These are phyloP conservation scores for Montipora foliosa DNA, from an alignment of 64 coral and sea anemone species.

Conservation along the genomic window DNA sequence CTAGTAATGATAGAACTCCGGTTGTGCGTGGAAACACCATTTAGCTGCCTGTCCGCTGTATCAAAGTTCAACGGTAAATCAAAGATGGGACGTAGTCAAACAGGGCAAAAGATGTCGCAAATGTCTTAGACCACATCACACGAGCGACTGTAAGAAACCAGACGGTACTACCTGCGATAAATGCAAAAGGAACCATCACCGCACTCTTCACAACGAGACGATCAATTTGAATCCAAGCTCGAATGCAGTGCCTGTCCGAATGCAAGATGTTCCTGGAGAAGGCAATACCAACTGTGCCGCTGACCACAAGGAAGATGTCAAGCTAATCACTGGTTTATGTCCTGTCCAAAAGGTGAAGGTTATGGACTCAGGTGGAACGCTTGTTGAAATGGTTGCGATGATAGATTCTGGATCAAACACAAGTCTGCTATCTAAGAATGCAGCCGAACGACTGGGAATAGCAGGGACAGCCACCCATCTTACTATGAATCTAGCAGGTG, in stretches of 20 bases:
- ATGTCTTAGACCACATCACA: slow-evolving; percentile 57
- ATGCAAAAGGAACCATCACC: neutral
- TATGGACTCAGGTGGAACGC: slow-evolving; percentile 14
- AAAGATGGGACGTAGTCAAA: neutral
- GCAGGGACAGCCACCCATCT: slow-evolving; percentile 34
- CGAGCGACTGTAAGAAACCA: neutral
- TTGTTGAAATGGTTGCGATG: slow-evolving; percentile 52
- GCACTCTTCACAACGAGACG: slow-evolving; percentile 46
- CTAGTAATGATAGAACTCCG: too few relatives aligned
- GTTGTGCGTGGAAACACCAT: too few relatives aligned
- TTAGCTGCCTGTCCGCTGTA: too few relatives aligned
- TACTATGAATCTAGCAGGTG: slow-evolving; percentile 67
- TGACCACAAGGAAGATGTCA: too few relatives aligned
- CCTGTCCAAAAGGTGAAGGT: slow-evolving; percentile 49
- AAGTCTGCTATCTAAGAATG: slow-evolving; percentile 62
- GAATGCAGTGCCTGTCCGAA: too few relatives aligned
- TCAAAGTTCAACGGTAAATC: too few relatives aligned
- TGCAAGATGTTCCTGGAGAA: too few relatives aligned
- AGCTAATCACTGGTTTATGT: neutral
- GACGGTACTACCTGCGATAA: too few relatives aligned
- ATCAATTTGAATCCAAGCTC: neutral
- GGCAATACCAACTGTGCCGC: too few relatives aligned
- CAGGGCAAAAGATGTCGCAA: slow-evolving; percentile 54
- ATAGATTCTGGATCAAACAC: slow-evolving; percentile 70
- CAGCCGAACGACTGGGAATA: slow-evolving; percentile 44